Evolutionary conservation across 2,888 invertebrate genomes (phyloP), one percentile per base, ranked within the genome.

Genomic region (Drosophila tanythrix): DNA sequence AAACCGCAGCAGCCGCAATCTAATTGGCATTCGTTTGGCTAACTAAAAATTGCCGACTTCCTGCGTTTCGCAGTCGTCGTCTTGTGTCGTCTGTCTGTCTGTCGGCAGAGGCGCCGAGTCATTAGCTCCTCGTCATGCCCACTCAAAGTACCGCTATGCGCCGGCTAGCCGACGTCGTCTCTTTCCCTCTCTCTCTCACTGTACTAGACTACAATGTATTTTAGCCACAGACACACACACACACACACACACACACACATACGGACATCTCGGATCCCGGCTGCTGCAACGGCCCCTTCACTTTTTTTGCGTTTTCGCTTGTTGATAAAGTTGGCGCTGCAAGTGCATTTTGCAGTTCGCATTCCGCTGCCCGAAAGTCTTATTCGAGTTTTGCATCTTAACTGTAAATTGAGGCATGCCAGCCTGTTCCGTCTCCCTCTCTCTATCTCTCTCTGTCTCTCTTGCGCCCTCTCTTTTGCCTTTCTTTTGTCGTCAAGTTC

Each of bases 351-450:
- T 79, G 80, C 79, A 76, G 73, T 76, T 81, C 80, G 79, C 88
- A 88, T 88, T 89, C 90, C 88, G 68, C 88, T 76, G 79, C 68
- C 81, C 87, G 88, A 88, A 88, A 89, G 90, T 89, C 79, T 79
- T 74, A 73, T 73, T 79, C 68, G 76, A 78, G 88, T 86, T 88
- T 89, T 89, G 86, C 89, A 89, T 89, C 85, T 88, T 86, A 88
- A 88, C 89, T 88, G 89, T 86, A 88, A 88, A 86, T 86, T 82
- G 81, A 79, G 77, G 83, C 87, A 79, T 75, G 82, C 57, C 63
- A 35, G 60, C 53, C 21, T 70, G 62, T n/a, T 55, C 29, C 57
- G 58, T 61, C 35, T n/a, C 58, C 40, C 21, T 31, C 29, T 31
- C 29, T 7, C 27, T 15, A 33, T 36, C 33, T 10, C 29, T 21